Evolutionary conservation across 2,888 invertebrate species (phyloP).

Genomic region (Trichopoda pennipes): DNA sequence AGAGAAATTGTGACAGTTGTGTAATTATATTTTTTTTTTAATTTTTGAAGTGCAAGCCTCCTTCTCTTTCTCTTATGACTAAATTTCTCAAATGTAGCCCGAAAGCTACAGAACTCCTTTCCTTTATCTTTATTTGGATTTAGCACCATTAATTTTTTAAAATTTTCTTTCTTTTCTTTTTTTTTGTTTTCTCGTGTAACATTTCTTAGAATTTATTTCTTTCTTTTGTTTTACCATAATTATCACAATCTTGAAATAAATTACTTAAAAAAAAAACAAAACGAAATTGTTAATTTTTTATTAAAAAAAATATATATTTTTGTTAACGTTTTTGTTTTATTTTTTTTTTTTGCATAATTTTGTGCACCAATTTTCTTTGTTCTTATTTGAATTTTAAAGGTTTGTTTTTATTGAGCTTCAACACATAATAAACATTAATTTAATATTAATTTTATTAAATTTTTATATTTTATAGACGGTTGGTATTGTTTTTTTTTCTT

Average conservation of each 20-base stretch:
- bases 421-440: slow-evolving; percentile 27
- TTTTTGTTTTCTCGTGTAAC: slow-evolving; percentile 21
- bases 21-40: too few relatives aligned
- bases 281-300: slow-evolving; percentile 8
- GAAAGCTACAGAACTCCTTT: slow-evolving; percentile 56
- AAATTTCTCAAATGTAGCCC: background rate
- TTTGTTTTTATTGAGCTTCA: slow-evolving; percentile 18
- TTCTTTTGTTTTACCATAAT: slow-evolving; percentile 70
- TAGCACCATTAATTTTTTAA: slow-evolving; percentile 77
- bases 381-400: slow-evolving; percentile 23
- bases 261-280: slow-evolving; percentile 49
- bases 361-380: slow-evolving; percentile 63
- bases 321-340: slow-evolving; percentile 9
- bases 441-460: slow-evolving; percentile 9
- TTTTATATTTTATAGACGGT: slow-evolving; percentile 20
- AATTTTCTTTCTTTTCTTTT: slow-evolving; percentile 38
- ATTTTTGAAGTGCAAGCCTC: background rate
- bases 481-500: slow-evolving; percentile 18
- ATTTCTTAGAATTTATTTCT: slow-evolving; percentile 34
- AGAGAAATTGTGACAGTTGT: background rate
- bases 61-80: background rate
- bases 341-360: slow-evolving; percentile 28
- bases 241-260: slow-evolving; percentile 70
- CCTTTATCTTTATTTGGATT: slow-evolving; percentile 79
- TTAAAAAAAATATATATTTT: slow-evolving; percentile 24